Base-by-base conservation (phyloP, 2,888 invertebrate genomes). In the Himalopsyche anomala region DNA sequence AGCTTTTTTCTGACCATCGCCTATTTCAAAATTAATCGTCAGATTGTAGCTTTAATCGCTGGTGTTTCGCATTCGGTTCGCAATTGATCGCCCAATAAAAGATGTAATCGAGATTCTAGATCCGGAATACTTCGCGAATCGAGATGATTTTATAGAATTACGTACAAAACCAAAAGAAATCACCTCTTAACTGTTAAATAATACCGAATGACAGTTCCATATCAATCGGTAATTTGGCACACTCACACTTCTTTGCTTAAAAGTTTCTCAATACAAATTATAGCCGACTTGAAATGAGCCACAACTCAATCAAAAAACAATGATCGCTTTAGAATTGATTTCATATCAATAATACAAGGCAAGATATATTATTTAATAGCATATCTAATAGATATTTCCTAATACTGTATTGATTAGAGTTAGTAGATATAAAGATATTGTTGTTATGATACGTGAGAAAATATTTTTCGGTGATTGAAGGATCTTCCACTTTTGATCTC, bases 71-170 rank as follows among this genome's bases (percentile, higher is more conserved):
- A 62, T 62, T 62, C 62, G 62, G 62, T 28, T 62, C 62, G 62
- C 62, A 62, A 62, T 62, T 62, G 62, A 62, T 62, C 62, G 62
- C 62, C 62, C 62, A 62, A 62, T 62, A 62, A 62, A 62, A 62
- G 62, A 62, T 62, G 62, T 62, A 62, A 62, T 62, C 19, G 62
- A 62, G 62, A 62, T 55, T 51, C 62, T 62, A 62, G 19, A 62
- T 62, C 62, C 62, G 62, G 62, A 62, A 62, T 62, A 62, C 62
- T 62, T 62, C 62, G 62, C 62, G 62, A 62, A 62, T 62, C 62
- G 62, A 62, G 62, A 62, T 62, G 62, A 62, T 62, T 62, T 62
- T 62, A 62, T 62, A 62, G 62, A 62, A 62, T 62, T 62, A 62
- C 19, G 62, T 19, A 62, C 62, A 28, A 62, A 19, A 62, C 19